phyloP scores from a whole-genome alignment of 2,888 invertebrate genomes.

The Polymixis flavicincta region DNA sequence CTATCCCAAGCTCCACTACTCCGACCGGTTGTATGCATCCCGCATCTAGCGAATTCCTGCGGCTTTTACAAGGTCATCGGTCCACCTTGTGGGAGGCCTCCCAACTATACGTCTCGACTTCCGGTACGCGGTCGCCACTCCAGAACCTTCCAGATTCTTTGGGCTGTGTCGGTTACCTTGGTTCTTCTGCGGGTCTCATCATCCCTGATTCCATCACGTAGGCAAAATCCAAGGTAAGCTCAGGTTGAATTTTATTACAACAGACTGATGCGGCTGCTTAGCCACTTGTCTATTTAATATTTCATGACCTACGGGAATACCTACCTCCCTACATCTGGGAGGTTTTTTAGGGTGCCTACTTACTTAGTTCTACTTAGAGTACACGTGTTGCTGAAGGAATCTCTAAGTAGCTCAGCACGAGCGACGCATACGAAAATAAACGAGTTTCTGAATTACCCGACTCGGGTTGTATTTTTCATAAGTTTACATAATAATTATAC shows the following conservation, averaged over 20 bases:
- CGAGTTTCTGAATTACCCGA: not conserved
- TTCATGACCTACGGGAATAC: not conserved
- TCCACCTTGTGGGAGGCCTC: no score
- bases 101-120: no score
- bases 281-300: not conserved
- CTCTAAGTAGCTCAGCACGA: not conserved
- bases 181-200: no score
- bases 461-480: not conserved
- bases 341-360: not conserved
- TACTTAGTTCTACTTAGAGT: not conserved
- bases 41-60: no score
- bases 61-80: no score
- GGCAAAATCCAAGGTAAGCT: no score
- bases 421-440: not conserved
- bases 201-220: no score
- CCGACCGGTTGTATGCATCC: no score
- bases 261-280: not conserved
- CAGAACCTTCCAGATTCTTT: no score
- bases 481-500: conserved; percentile 10
- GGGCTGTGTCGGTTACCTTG: no score
- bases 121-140: no score
- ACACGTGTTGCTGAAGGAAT: not conserved
- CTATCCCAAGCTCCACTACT: no score
- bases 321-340: not conserved
- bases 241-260: not conserved